Evolutionary conservation across 2,797 vertebrate species (phyloP), one percentile per base, ranked within the genome.

Genomic region (Centropyge bicolor): DNA sequence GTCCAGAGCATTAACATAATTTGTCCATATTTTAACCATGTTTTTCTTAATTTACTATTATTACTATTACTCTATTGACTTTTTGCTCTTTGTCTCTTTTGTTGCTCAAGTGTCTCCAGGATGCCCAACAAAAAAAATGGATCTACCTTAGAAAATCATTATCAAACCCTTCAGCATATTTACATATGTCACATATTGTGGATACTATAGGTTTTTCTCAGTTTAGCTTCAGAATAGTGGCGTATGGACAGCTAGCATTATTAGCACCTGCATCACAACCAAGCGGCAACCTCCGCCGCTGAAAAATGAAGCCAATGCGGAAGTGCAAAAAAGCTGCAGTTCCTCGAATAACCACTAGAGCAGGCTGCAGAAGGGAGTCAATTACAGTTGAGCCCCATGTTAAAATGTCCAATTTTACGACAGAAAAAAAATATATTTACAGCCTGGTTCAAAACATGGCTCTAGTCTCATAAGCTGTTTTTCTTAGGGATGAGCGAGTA

Each of bases 231-330:
- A 5, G 17, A 59, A n/a, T 27, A 52, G 8, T 43, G 38, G 24
- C 8, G 6, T 13, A 7, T 57, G 9, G 14, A 13, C 14, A 24
- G 9, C 8, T 4, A 17, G 36, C 13, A 4, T 22, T 7, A 40
- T 31, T 12, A 60, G 24, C 14, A 14, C 36, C 13, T 48, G 31
- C 36, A 40, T 80, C 36, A 46, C 70, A 61, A 43, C 55, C 63
- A 64, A 20, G n/a, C n/a, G n/a, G n/a, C n/a, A n/a, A n/a, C n/a
- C n/a, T n/a, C n/a, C n/a, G n/a, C n/a, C n/a, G n/a, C n/a, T n/a
- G n/a, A n/a, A n/a, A n/a, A n/a, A n/a, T n/a, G n/a, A n/a, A n/a
- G n/a, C n/a, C n/a, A n/a, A n/a, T n/a, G n/a, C n/a, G n/a, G n/a
- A n/a, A n/a, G n/a, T n/a, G n/a, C n/a, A n/a, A n/a, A n/a, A n/a